These are phyloP conservation scores for Margarornis squamiger DNA, from an alignment of 2,797 vertebrate genomes.

Conservation along the genomic window DNA sequence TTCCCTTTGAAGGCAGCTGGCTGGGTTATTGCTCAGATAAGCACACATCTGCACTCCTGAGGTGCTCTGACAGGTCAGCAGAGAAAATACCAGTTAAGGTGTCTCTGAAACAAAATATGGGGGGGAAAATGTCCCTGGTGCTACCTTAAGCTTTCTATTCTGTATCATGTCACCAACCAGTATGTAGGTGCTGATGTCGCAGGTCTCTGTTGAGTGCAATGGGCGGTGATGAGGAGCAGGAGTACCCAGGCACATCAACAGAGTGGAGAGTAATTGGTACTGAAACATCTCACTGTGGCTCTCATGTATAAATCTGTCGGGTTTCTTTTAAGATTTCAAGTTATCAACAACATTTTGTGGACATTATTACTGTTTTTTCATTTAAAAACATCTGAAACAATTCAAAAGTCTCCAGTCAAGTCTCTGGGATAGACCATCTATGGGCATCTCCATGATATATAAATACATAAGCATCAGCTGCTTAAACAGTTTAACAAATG, in stretches of 20 bases:
- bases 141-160: not conserved
- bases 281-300: not conserved
- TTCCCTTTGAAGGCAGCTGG: slow-evolving; percentile 11
- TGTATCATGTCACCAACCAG: not conserved
- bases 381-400: not conserved
- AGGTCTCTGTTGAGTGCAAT: not conserved
- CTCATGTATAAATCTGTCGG: not conserved
- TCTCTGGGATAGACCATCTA: not conserved
- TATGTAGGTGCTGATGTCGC: accelerated
- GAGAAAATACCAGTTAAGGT: not conserved
- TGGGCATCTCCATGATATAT: not conserved
- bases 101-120: not conserved
- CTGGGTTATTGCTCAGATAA: not conserved
- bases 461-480: not conserved
- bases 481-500: not conserved
- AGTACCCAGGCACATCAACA: not conserved
- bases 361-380: not conserved
- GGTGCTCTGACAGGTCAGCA: not conserved
- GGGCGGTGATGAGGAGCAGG: not conserved
- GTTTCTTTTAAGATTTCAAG: not conserved
- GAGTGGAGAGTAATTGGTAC: not conserved
- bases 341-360: not conserved
- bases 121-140: not conserved
- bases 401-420: not conserved
- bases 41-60: not conserved